These are phyloP conservation scores for Aphaenogaster rudis DNA, from an alignment of 1,140 invertebrate genomes.

Conservation along the genomic window DNA sequence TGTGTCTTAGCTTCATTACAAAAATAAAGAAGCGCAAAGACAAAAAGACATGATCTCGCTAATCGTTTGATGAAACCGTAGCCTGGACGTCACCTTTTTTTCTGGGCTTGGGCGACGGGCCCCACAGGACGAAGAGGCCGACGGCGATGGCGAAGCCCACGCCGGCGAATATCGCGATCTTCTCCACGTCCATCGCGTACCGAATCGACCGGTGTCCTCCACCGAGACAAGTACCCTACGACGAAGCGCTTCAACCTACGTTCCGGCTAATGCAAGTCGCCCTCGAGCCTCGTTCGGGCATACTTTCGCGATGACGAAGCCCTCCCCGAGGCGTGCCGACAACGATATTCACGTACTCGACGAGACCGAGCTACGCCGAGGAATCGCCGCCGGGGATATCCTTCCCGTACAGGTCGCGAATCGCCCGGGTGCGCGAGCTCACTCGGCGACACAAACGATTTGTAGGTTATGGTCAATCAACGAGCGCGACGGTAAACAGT, in stretches of 20 bases:
- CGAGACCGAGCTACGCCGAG: neutral
- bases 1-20: neutral
- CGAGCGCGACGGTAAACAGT: neutral
- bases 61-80: neutral
- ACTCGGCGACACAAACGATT: neutral
- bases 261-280: conserved; percentile 4
- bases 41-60: neutral
- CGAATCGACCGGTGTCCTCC: neutral
- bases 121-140: conserved; percentile 93
- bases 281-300: neutral
- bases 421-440: neutral
- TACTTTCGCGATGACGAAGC: neutral
- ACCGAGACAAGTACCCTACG: neutral
- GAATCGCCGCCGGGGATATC: neutral
- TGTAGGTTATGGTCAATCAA: neutral
- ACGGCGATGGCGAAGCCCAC: conserved; percentile 92
- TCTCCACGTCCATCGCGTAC: conserved; percentile 89
- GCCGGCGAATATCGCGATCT: conserved; percentile 90
- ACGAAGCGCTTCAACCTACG: neutral
- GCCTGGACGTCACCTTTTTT: conserved; percentile 80
- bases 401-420: neutral
- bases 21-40: neutral
- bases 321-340: neutral
- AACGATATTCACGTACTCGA: neutral
- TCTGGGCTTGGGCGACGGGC: conserved; percentile 88